These are phyloP conservation scores for Penelope pileata DNA, from an alignment of 2,113 vertebrate genomes.

Conservation along the genomic window DNA sequence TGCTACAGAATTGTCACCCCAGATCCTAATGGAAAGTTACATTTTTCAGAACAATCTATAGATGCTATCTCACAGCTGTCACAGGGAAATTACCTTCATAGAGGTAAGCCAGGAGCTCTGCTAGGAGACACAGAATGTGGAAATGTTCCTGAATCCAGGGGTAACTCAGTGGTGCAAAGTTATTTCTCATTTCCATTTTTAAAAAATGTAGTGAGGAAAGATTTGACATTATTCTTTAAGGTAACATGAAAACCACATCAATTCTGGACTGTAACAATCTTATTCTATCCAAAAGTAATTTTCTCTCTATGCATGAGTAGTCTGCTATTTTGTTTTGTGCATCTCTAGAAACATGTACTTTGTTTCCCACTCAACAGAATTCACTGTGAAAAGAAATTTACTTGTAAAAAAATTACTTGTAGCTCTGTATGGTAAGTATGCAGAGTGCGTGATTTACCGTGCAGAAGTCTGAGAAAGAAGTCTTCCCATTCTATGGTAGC, in stretches of 20 bases:
- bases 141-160: constrained; percentile 48
- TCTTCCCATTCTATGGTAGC: not conserved
- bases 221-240: constrained; percentile 60
- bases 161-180: constrained; percentile 1
- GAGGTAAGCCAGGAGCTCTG: constrained; percentile 41
- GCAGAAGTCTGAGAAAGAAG: constrained; percentile 7
- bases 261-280: constrained; percentile 35
- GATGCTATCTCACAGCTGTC: constrained; percentile 53
- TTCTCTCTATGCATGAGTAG: constrained; percentile 55
- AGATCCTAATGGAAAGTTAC: constrained; percentile 48
- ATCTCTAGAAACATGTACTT: not conserved
- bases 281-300: constrained; percentile 52
- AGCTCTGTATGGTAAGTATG: not conserved
- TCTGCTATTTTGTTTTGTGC: constrained; percentile 49
- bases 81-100: constrained; percentile 57
- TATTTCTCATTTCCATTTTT: constrained; percentile 42
- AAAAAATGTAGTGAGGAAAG: not conserved
- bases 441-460: not conserved
- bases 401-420: constrained; percentile 8
- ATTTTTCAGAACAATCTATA: constrained; percentile 59
- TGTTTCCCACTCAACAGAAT: not conserved
- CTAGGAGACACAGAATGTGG: not conserved
- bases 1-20: not conserved
- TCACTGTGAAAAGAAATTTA: constrained; percentile 9
- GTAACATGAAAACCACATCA: constrained; percentile 51